Evolutionary conservation across 2,888 invertebrate species (phyloP), one percentile per base, ranked within the genome.

Genomic region (Dicranocentrus wangi): DNA sequence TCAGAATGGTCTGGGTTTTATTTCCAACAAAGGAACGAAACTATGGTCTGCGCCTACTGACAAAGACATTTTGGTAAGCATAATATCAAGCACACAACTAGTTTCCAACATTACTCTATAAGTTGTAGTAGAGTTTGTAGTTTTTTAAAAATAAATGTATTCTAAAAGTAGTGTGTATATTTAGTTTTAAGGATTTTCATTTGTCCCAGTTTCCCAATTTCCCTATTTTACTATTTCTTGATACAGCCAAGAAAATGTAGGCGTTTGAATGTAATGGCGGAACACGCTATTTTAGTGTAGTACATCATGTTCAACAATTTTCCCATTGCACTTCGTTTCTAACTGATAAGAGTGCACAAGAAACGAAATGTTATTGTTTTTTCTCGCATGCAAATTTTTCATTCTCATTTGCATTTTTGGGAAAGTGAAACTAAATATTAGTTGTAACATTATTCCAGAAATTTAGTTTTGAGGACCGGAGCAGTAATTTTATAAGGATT

Each of bases 41-140:
- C 82, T 85, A 71, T 86, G 85, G 83, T 80, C 79, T 68, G 80
- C 82, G 81, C 81, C 84, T 8, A 73, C 82, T 53, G 85, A 86
- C 83, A 86, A 85, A 84, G 86, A 86, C 77, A 84, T 86, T 77
- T 84, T 86, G 86, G 86, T 86, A 86, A 85, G 85, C 83, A 80
- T 32, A 3, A 32, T n/a, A n/a, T n/a, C n/a, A n/a, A n/a, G n/a
- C n/a, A n/a, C n/a, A n/a, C n/a, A n/a, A n/a, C n/a, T 55, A 69
- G 78, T 78, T 78, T 71, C 83, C 70, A 61, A 82, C 76, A 82
- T 73, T 82, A 79, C 69, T 28, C 39, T 39, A 39, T n/a, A n/a
- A n/a, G n/a, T n/a, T n/a, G n/a, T n/a, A n/a, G n/a, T n/a, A n/a
- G n/a, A n/a, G n/a, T n/a, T n/a, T n/a, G n/a, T n/a, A n/a, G n/a